Base-by-base conservation (phyloP, 2,113 vertebrate genomes). In the Pyrgilauda ruficollis region DNA sequence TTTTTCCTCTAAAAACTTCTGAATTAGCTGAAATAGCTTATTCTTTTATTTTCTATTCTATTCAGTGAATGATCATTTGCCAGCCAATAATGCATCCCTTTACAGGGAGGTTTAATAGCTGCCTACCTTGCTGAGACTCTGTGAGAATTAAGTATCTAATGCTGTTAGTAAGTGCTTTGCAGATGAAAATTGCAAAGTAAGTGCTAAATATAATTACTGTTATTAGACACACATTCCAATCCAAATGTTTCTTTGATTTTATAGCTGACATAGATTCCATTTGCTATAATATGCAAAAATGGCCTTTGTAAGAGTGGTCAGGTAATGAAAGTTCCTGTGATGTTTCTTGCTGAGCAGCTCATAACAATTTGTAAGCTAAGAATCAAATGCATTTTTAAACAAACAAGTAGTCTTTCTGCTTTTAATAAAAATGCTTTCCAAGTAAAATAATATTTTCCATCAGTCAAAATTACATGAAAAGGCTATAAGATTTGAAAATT, bases 221-320 rank as follows among this genome's bases (percentile, higher is more conserved):
- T 94, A 91, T 92, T 94, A 86, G 14, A 91, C 24, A 66, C 21
- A 81, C 13, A 88, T 90, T 95, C 72, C 39, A 84, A 86, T 16
- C 28, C 41, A 94, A 95, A 95, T 79, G n/a, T 93, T 95, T 83
- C 55, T 90, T 93, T 86, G 50, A 70, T 93, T 96, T 92, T 86
- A 81, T 31, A 86, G 50, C 44, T 96, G 90, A 88, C 72, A 95
- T 75, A 90, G 82, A 96, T 90, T 87, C 52, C 43, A 95, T 92
- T 88, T 92, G 15, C 11, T 63, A 56, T 75, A 93, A 90, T 88
- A 86, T 61, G 31, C 26, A 92, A 84, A 94, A 94, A 84, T 52
- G 9, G 31, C 19, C 68, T 56, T 75, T 84, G 35, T 44, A 61
- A 78, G 52, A 39, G 28, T 78, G 61, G 88, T 64, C 84, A 74